Conservation (phyloP, 2,888 invertebrate species). For the Allygus modestus region DNA sequence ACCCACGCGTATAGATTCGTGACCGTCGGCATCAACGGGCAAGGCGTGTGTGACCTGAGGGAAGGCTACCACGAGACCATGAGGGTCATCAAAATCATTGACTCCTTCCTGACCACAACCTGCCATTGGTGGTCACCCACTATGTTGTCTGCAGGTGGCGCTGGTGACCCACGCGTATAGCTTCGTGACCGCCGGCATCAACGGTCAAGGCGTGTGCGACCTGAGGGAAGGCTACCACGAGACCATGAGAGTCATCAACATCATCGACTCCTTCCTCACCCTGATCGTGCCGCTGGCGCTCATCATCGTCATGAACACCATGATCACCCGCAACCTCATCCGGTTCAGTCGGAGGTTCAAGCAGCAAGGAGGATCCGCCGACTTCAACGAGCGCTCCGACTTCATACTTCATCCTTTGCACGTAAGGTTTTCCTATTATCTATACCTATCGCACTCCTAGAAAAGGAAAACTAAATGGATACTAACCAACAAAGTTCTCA, state of each 20-base stretch:
- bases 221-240: conserved; percentile 76
- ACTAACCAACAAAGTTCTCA: no score
- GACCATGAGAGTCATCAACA: conserved; percentile 78
- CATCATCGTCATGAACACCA: conserved; percentile 81
- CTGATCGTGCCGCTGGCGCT: conserved; percentile 80
- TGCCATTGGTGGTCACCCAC: no score
- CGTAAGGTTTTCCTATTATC: conserved; percentile 73
- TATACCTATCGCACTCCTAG: no score
- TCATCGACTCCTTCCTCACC: conserved; percentile 80
- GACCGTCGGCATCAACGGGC: conserved; percentile 75
- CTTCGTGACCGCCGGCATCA: conserved; percentile 75
- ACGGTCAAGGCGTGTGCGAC: conserved; percentile 75
- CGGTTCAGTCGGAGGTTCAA: conserved; percentile 75
- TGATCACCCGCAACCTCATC: conserved; percentile 78
- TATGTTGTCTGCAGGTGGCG: conserved; percentile 68
- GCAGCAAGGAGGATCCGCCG: conserved; percentile 66
- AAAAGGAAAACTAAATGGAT: no score
- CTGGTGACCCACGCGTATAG: conserved; percentile 75
- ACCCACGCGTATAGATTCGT: conserved; percentile 75
- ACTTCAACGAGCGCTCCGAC: conserved; percentile 72
- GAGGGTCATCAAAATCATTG: no score
- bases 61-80: conserved; percentile 76
- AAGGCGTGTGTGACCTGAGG: conserved; percentile 76
- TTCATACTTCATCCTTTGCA: conserved; percentile 74
- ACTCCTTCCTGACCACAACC: no score